These are phyloP conservation scores for Tineola bisselliella DNA, from an alignment of 2,888 invertebrate genomes.

Conservation along the genomic window DNA sequence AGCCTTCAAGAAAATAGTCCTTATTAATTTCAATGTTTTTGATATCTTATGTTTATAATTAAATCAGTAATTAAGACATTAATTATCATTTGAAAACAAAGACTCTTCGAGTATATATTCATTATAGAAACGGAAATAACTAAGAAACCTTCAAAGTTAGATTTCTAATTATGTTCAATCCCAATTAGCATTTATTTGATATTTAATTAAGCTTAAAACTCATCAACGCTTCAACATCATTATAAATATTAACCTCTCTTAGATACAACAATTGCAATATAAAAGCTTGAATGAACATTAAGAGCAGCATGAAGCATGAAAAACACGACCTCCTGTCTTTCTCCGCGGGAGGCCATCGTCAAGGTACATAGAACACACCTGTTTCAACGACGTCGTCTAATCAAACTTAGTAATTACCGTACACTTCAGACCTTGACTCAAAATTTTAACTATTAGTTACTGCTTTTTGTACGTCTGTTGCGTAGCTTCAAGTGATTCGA, in stretches of 20 bases:
- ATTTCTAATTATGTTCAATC: not conserved
- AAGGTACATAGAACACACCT: constrained; percentile 23
- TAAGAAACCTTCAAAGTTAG: not conserved
- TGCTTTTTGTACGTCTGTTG: constrained; percentile 23
- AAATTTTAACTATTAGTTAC: constrained; percentile 21
- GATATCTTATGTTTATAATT: too few relatives aligned
- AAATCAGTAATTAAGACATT: not conserved
- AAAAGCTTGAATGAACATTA: not conserved
- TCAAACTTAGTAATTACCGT: constrained; percentile 17
- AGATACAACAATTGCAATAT: not conserved
- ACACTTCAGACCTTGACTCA: constrained; percentile 20
- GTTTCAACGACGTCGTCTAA: constrained; percentile 20
- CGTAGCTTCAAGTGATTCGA: not conserved
- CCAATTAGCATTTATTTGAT: not conserved
- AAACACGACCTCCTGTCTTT: not conserved
- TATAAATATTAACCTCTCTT: too few relatives aligned
- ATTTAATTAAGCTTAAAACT: not conserved
- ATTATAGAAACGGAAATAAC: not conserved
- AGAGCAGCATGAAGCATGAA: not conserved
- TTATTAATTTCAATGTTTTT: too few relatives aligned
- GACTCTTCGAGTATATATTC: not conserved
- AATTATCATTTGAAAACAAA: constrained; percentile 1
- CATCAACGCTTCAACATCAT: too few relatives aligned
- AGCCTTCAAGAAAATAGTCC: too few relatives aligned
- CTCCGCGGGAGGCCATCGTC: constrained; percentile 15